Base-by-base conservation (phyloP, 1,140 invertebrate genomes). In the Euschistus heros region DNA sequence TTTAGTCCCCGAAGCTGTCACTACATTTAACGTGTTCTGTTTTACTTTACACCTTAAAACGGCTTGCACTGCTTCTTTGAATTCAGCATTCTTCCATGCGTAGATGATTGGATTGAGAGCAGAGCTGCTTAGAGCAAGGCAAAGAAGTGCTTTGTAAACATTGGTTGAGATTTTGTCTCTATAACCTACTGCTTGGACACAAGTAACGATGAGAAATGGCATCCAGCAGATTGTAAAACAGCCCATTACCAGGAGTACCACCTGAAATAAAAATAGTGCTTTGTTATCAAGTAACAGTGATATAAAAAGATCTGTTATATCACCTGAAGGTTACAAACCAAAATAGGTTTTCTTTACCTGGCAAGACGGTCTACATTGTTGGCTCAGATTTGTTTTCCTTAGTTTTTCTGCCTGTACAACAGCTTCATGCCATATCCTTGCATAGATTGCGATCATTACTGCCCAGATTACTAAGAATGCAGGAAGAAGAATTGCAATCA, bases 81-180 rank as follows among this genome's bases (percentile, higher is more conserved):
- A 88, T 54, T 83, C 85, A 7, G 80, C 77, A 71, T 88, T 89
- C 74, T 89, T 89, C 87, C 87, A 89, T 14, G 86, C 86, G 74
- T 89, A 89, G 69, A 89, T 88, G 17, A 89, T 74, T 2, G 87
- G 87, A 74, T 89, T 89, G 63, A 89, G 81, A 7, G 83, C 84
- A 1, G 86, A 88, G 74, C 88, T 89, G 37, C 82, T 80, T 72
- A 88, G 82, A 4, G 86, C 86, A 52, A 89, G 75, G 2, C 84
- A 85, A 64, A 86, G 86, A 20, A 84, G 80, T 0, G 81, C 74
- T 69, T 86, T 84, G 74, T 88, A 88, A 26, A 82, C 74, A 47
- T 81, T 74, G 26, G 79, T 76, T 8, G 71, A 72, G 37, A 72
- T 74, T 66, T 76, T 80, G 66, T 80, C 76, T 47, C 77, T 74